Conservation (phyloP, 2,113 vertebrate species). For the Eurystomus gularis region DNA sequence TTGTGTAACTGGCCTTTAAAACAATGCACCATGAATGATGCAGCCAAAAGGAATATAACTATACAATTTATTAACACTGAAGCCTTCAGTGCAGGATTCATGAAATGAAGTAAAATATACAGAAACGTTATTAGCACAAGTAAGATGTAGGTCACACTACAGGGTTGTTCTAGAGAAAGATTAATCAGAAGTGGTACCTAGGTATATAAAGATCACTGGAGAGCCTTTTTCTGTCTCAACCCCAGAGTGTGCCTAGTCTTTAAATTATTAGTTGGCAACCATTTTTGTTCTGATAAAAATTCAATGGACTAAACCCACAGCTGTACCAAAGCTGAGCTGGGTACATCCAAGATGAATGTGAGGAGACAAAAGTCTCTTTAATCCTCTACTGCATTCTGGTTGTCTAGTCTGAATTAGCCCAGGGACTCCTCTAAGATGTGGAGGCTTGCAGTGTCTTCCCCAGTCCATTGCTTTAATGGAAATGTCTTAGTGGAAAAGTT, state of each 20-base stretch:
- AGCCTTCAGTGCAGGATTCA: not conserved
- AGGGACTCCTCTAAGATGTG: not conserved
- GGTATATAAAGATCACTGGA: constrained; percentile 41
- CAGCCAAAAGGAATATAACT: constrained; percentile 1
- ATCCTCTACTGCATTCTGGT: not conserved
- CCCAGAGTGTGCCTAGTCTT: not conserved
- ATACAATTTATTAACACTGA: not conserved
- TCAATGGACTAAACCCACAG: not conserved
- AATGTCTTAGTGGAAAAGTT: not conserved
- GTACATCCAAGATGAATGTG: not conserved
- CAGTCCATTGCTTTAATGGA: not conserved
- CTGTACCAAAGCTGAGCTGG: not conserved
- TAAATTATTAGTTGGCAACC: constrained; percentile 2
- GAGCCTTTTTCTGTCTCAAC: constrained; percentile 46
- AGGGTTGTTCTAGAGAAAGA: constrained; percentile 43
- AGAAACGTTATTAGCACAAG: constrained; percentile 36
- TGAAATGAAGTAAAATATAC: not conserved
- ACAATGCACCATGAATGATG: not conserved
- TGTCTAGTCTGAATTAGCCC: not conserved
- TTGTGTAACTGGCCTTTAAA: constrained; percentile 18
- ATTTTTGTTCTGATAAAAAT: constrained; percentile 42
- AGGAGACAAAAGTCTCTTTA: constrained; percentile 10
- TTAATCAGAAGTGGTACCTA: constrained; percentile 40
- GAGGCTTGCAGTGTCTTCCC: not conserved
- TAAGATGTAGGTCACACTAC: constrained; percentile 48